Evolutionary conservation across 2,113 vertebrate species (phyloP), one percentile per base, ranked within the genome.

Genomic region (Platysternon megacephalum): DNA sequence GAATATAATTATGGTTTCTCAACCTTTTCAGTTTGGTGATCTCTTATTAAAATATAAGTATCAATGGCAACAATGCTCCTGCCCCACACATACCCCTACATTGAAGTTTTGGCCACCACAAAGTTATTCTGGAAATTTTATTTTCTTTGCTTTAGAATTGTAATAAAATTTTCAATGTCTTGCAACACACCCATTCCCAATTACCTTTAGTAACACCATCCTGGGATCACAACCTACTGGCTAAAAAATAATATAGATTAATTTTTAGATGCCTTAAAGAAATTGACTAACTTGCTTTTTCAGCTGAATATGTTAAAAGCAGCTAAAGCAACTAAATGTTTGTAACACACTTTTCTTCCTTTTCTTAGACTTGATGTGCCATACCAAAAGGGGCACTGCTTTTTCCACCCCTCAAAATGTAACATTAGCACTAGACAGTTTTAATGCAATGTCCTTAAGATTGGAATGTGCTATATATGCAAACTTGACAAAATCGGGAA

Each of bases 221-320:
- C 61, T 35, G 35, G 3, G 19, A 72, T 39, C 17, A 72, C 74
- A 76, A 46, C 39, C 42, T 48, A 46, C 1, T 53, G 84, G 32
- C 78, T 93, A 86, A 26, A 87, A 95, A 95, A 91, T 85, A 94
- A 82, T 61, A 56, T 74, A 21, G n/a, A 35, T 14, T 35, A 72
- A 89, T 72, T 87, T 68, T 39, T 79, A 96, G 87, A 95, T 91
- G 85, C 86, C 82, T 82, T 46, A 4, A 55, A 61, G 65, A 87
- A 82, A 51, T 44, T 5, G 28, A 55, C 80, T 58, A 87, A 61
- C 21, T 7, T 42, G 19, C 8, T 55, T 93, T 86, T 74, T 96
- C 61, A 76, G 26, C 26, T 46, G 11, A 78, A 28, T 44, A 42
- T 93, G 91, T 93, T 88, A 91, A 74, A 29, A 5, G 17, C 26